Conservation (phyloP, 2,888 invertebrate species). For the Apocheima hispidaria region DNA sequence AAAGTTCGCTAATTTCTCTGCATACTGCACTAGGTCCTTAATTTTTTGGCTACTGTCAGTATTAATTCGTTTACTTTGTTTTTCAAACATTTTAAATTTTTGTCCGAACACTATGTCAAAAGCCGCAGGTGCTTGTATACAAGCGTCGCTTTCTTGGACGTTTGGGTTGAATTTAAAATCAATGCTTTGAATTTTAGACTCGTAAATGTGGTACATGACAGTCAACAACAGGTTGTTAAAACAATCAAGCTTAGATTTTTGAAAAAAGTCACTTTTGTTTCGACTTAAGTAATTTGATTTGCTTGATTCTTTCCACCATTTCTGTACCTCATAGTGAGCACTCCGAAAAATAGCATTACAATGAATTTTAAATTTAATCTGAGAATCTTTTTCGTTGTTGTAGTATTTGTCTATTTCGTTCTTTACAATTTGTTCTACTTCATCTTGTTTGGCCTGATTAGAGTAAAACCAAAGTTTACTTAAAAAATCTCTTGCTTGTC, state of each 20-base stretch:
- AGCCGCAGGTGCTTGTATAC: not conserved
- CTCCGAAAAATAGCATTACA: conserved; percentile 57
- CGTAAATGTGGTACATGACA: conserved; percentile 27
- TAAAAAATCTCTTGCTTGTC: conserved; percentile 51
- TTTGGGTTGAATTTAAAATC: conserved; percentile 2
- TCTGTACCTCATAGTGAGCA: conserved; percentile 57
- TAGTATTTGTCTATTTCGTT: conserved; percentile 52
- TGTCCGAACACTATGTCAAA: conserved; percentile 1
- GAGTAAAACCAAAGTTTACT: conserved; percentile 58
- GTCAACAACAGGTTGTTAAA: conserved; percentile 52
- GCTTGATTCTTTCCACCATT: conserved; percentile 57
- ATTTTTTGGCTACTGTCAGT: not conserved
- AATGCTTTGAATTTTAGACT: not conserved
- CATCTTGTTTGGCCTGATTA: conserved; percentile 55
- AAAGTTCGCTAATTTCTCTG: not conserved
- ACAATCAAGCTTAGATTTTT: conserved; percentile 54
- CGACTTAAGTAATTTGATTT: conserved; percentile 51
- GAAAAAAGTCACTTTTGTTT: conserved; percentile 48
- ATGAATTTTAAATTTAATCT: conserved; percentile 52
- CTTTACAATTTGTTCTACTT: conserved; percentile 53
- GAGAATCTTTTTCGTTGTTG: conserved; percentile 45
- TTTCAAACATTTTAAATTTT: not conserved
- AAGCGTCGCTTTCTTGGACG: not conserved
- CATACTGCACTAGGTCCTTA: not conserved
- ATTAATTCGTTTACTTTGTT: not conserved